phyloP scores from a whole-genome alignment of 2,888 invertebrate species.

The Xestia sexstrigata region DNA sequence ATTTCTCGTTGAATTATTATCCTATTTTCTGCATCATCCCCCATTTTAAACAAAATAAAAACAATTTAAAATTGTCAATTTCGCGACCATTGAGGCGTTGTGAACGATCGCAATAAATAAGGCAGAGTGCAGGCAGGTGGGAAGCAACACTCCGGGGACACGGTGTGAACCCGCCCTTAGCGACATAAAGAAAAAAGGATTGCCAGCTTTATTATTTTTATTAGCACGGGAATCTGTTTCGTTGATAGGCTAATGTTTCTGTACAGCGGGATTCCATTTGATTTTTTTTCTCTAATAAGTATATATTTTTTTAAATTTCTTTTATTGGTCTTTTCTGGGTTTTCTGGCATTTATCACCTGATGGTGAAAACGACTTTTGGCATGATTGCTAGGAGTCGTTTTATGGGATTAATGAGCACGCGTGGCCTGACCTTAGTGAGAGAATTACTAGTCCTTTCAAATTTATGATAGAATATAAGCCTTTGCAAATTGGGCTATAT shows the following conservation, averaged over 20 bases:
- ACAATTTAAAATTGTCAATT: constrained; percentile 76
- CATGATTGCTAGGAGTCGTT: no score
- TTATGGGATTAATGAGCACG: not conserved
- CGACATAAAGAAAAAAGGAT: constrained; percentile 84
- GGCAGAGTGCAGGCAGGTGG: constrained; percentile 80
- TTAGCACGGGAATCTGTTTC: constrained; percentile 79
- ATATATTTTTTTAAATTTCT: not conserved
- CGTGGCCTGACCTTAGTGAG: not conserved
- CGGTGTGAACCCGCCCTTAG: constrained; percentile 81
- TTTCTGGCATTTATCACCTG: no score
- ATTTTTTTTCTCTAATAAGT: not conserved
- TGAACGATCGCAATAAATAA: constrained; percentile 84
- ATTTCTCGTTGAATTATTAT: constrained; percentile 34
- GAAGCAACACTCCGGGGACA: constrained; percentile 78
- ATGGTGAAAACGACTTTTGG: no score
- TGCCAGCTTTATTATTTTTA: constrained; percentile 87
- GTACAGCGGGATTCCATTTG: constrained; percentile 66
- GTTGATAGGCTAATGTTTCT: constrained; percentile 67
- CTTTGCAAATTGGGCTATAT: not conserved
- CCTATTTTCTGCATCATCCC: constrained; percentile 46
- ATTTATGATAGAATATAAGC: not conserved
- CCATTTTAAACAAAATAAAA: constrained; percentile 59
- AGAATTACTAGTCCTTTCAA: not conserved
- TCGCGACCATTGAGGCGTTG: constrained; percentile 78
- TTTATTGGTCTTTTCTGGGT: not conserved